A percentile compares a stretch with the other conserved stretches of the same genome.
phyloP scores from a whole-genome alignment of 2,797 vertebrate species.

The Takifugu ocellatus region DNA sequence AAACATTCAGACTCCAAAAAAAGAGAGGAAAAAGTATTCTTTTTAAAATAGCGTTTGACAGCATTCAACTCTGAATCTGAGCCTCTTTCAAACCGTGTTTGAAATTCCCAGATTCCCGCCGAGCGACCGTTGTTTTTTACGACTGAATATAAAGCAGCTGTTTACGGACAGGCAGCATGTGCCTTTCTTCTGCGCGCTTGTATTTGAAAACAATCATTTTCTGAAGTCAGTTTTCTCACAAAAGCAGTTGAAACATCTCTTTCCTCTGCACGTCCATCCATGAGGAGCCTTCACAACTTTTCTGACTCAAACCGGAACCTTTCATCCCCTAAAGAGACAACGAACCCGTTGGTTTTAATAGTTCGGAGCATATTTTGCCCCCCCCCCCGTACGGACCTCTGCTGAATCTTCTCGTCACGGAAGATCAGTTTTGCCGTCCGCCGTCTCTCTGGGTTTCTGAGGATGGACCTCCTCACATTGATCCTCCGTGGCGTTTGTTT shows the following conservation, averaged over 20 bases:
- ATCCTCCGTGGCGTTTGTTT: conserved; percentile 73
- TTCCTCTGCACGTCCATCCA: neutral
- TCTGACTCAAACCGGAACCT: neutral
- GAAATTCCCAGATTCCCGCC: no score
- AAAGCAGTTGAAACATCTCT: no score
- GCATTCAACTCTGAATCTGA: no score
- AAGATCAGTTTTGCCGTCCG: conserved; percentile 51
- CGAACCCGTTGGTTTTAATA: no score
- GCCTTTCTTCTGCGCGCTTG: no score
- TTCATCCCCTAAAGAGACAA: neutral
- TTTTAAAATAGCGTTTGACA: neutral
- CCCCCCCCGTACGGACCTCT: conserved; percentile 35
- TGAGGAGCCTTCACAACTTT: neutral
- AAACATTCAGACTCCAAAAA: conserved; percentile 27
- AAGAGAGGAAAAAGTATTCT: neutral
- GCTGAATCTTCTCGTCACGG: conserved; percentile 57
- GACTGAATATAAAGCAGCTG: no score
- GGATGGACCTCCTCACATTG: conserved; percentile 64
- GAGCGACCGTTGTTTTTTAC: no score
- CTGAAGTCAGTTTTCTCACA: no score
- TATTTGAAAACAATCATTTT: no score
- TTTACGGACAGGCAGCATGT: no score
- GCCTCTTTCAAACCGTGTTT: no score
- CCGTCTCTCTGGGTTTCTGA: conserved; percentile 48
- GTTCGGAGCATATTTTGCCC: conserved; percentile 21